phyloP scores from a whole-genome alignment of 2,113 vertebrate genomes.

The Orycteropus afer region DNA sequence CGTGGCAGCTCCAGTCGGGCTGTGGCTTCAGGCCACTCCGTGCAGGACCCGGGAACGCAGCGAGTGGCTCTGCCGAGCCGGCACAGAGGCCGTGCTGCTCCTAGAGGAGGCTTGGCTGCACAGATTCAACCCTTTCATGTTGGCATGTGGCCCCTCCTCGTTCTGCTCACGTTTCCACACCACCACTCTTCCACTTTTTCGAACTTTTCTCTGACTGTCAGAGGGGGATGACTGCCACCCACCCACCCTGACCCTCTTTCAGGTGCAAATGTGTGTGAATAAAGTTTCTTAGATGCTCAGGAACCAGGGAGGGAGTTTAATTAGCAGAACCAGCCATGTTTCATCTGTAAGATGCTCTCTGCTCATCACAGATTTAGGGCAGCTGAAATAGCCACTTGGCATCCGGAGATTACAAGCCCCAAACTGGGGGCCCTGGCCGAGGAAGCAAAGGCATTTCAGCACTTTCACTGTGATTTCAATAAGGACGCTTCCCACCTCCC shows the following conservation, averaged over 20 bases:
- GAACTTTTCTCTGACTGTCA: neutral
- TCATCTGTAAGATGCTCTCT: neutral
- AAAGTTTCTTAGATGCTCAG: slow-evolving; percentile 42
- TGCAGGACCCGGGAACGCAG: neutral
- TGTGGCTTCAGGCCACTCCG: neutral
- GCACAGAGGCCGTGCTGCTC: neutral
- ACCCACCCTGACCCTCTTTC: neutral
- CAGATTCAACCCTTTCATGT: slow-evolving; percentile 39
- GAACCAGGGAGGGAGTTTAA: neutral
- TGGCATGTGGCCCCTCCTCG: neutral
- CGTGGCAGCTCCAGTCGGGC: neutral
- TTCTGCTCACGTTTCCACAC: neutral
- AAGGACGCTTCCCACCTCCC: neutral
- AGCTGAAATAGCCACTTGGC: slow-evolving; percentile 23
- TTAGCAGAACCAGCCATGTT: slow-evolving; percentile 28
- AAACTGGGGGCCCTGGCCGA: slow-evolving; percentile 49
- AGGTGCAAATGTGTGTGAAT: neutral
- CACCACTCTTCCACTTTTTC: slow-evolving; percentile 22
- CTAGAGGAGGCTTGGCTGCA: neutral
- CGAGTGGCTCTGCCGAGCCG: neutral
- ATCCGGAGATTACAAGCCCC: neutral
- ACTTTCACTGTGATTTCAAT: slow-evolving; percentile 15
- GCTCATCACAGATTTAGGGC: neutral
- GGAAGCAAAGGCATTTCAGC: neutral
- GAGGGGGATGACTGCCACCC: neutral